Percentiles rank a stretch among this genome's conserved stretches.
Evolutionary conservation across 2,888 invertebrate genomes (phyloP).

Genomic region (Diloba caeruleocephala): DNA sequence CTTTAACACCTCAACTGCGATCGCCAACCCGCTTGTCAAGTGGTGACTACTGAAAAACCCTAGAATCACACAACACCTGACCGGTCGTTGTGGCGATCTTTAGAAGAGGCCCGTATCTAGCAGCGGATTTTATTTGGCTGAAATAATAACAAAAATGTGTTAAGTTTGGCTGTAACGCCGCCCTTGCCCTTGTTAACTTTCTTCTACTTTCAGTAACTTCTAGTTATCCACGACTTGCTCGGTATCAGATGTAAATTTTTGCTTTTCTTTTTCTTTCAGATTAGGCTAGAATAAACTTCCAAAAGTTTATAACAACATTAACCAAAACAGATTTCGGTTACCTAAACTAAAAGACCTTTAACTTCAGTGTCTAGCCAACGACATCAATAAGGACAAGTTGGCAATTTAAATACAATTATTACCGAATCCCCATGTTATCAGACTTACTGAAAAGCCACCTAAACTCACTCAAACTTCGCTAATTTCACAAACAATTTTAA

Average conservation of each 20-base stretch:
- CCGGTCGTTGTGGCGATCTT: too few relatives aligned
- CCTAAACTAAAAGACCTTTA: conserved; percentile 14
- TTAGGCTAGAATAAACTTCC: background rate
- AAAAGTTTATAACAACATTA: conserved; percentile 17
- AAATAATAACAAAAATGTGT: too few relatives aligned
- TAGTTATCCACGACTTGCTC: too few relatives aligned
- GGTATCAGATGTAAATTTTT: background rate
- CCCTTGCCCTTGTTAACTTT: too few relatives aligned
- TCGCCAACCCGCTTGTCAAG: too few relatives aligned
- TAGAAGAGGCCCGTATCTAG: too few relatives aligned
- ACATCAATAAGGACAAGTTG: conserved; percentile 21
- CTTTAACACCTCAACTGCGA: too few relatives aligned
- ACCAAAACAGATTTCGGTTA: conserved; percentile 14
- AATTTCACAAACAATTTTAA: conserved; percentile 53
- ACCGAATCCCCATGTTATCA: conserved; percentile 25
- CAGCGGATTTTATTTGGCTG: too few relatives aligned
- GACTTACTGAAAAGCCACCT: conserved; percentile 39
- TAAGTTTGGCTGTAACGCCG: too few relatives aligned
- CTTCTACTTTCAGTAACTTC: too few relatives aligned
- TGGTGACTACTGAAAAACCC: too few relatives aligned
- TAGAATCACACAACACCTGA: too few relatives aligned
- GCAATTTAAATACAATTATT: conserved; percentile 34
- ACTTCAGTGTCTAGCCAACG: conserved; percentile 20
- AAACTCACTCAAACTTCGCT: conserved; percentile 46
- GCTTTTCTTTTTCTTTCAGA: background rate